These are phyloP conservation scores for Leptonema lineaticorne DNA, from an alignment of 1,140 invertebrate genomes.

Conservation along the genomic window DNA sequence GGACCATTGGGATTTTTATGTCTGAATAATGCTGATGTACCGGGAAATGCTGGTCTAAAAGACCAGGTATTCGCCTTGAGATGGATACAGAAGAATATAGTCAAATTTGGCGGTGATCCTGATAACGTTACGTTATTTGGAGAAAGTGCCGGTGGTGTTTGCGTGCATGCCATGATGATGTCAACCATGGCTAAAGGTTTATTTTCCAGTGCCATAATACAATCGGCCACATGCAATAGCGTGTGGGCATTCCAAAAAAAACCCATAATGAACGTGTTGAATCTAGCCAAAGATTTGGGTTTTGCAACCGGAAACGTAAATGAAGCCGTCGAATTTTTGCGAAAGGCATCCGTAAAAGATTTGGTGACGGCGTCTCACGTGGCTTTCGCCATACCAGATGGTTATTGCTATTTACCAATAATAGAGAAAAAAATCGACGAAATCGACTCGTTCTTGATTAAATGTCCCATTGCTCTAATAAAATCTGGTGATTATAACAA, in stretches of 20 bases:
- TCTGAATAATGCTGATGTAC: constrained; percentile 57
- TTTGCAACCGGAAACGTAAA: background rate
- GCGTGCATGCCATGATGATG: constrained; percentile 47
- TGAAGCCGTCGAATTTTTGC: constrained; percentile 4
- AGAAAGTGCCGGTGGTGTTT: constrained; percentile 44
- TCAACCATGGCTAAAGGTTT: constrained; percentile 51
- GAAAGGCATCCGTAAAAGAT: background rate
- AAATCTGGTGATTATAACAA: constrained; percentile 8
- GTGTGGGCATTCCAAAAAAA: background rate
- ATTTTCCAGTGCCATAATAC: constrained; percentile 61
- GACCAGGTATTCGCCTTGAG: constrained; percentile 33
- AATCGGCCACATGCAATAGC: constrained; percentile 53
- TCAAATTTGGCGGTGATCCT: background rate
- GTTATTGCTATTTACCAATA: background rate
- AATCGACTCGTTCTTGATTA: background rate
- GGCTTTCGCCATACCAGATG: background rate
- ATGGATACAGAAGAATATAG: constrained; percentile 23
- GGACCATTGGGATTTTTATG: constrained; percentile 66
- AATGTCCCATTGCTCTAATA: background rate
- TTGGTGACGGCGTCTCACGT: background rate
- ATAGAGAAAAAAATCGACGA: background rate
- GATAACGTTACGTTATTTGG: constrained; percentile 17
- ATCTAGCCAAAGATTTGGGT: constrained; percentile 7
- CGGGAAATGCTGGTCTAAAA: constrained; percentile 68
- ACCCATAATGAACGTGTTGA: background rate